These are phyloP conservation scores for Anguilla pacifica DNA, from an alignment of 2,797 vertebrate species.

Conservation along the genomic window DNA sequence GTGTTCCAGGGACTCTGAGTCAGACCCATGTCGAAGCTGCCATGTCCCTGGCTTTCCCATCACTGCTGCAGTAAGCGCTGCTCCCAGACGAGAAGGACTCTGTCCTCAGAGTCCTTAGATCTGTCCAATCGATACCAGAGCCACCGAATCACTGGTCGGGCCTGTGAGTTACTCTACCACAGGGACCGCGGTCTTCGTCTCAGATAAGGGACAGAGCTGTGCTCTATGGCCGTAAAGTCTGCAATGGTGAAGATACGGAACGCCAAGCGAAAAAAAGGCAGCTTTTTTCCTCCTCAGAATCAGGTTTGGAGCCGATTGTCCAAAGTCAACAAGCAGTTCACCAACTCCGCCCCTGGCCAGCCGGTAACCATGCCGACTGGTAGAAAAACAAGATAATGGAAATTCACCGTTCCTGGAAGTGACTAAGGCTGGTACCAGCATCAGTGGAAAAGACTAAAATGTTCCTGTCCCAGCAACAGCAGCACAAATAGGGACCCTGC, in stretches of 20 bases:
- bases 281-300: not conserved
- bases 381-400: not conserved
- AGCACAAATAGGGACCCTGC: not conserved
- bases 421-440: not conserved
- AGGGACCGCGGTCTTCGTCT: not conserved
- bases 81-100: too few relatives aligned
- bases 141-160: too few relatives aligned
- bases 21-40: too few relatives aligned
- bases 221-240: not conserved
- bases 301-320: not conserved
- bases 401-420: not conserved
- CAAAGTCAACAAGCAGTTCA: not conserved
- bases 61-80: too few relatives aligned
- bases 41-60: too few relatives aligned
- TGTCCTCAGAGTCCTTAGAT: too few relatives aligned
- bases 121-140: too few relatives aligned
- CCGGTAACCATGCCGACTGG: not conserved
- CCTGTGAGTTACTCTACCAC: not conserved
- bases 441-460: not conserved
- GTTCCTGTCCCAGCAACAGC: not conserved
- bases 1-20: too few relatives aligned
- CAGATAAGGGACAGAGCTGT: not conserved
- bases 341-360: too few relatives aligned
- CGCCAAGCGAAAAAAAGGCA: not conserved
- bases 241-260: not conserved